These are phyloP conservation scores for Plectrocnemia conspersa DNA, from an alignment of 1,140 invertebrate species.

Conservation along the genomic window DNA sequence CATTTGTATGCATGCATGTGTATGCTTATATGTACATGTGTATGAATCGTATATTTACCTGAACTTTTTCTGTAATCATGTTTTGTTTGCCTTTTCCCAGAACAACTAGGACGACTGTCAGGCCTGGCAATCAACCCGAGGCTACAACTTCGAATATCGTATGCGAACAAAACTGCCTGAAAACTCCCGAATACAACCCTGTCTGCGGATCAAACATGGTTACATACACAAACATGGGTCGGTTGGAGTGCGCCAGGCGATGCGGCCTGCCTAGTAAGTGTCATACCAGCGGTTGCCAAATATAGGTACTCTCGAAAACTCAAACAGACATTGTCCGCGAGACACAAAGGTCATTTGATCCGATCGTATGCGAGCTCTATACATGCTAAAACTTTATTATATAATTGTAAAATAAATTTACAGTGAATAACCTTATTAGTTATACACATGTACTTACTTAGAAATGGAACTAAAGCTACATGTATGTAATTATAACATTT, in stretches of 20 bases:
- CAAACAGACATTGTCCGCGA: too few species aligned
- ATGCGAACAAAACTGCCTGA: conserved; percentile 49
- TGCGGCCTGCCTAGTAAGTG: conserved; percentile 47
- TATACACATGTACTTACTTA: too few species aligned
- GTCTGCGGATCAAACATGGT: conserved; percentile 63
- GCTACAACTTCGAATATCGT: conserved; percentile 12
- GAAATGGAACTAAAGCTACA: too few species aligned
- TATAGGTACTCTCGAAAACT: too few species aligned
- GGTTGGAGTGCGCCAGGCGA: conserved; percentile 53
- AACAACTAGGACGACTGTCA: not conserved
- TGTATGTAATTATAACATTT: too few species aligned
- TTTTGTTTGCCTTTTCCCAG: not conserved
- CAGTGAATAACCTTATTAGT: too few species aligned
- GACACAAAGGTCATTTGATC: too few species aligned
- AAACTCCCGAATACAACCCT: conserved; percentile 61
- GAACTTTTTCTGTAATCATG: not conserved
- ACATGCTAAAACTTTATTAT: too few species aligned
- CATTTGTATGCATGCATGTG: not conserved
- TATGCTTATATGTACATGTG: not conserved
- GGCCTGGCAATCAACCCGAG: not conserved
- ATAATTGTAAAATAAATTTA: too few species aligned
- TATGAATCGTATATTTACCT: too few species aligned
- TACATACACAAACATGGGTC: conserved; percentile 59
- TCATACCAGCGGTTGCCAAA: too few species aligned
- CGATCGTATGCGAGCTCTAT: too few species aligned